Base-by-base conservation (phyloP, 64 coral and sea anemone species). In the Montipora cactus region DNA sequence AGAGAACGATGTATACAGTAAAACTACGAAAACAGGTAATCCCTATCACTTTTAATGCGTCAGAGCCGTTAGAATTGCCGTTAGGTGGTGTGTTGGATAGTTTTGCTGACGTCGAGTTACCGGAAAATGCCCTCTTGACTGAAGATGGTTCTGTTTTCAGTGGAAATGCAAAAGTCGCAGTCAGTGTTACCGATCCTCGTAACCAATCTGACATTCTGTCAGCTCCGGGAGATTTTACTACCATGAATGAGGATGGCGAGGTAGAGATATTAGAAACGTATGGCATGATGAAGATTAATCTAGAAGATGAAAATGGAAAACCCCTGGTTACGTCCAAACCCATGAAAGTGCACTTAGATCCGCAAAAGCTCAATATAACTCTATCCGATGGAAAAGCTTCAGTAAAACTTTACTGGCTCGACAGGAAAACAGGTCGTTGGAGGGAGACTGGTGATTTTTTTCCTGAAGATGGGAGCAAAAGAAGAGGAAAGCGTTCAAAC, bases 221-320 rank as follows among this genome's bases (percentile, higher is more conserved):
- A 21, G 81, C 81, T 84, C 81, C 81, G 18, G 81, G 81, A 62
- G 81, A 84, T 67, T 84, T 84, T 8, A 62, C 81, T 11, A 84
- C 81, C 9, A 67, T 84, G 5, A 44, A 64, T 44, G 81, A 58
- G 1, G 62, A 67, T 15, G 81, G 81, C 20, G 81, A 84, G 15
- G 53, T 11, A 45, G 53, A 44, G 16, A 23, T 67, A 8, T 64
- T 84, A 20, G 22, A 84, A 67, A 84, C 81, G 15, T 84, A 37
- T 21, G 81, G 81, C 52, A 84, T 62, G 81, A 21, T 84, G 5
- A 58, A 67, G 44, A 50, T 84, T 52, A 84, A 67, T 28, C 44
- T 84, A 0, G 81, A 84, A 46, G 81, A 84, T 44, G 81, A 84
- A 12, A 67, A 62, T 62, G 81, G 81, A 5, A 20, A 84, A 23